Evolutionary conservation across 1,140 invertebrate genomes (phyloP).

Genomic region (Drosophila dunni): DNA sequence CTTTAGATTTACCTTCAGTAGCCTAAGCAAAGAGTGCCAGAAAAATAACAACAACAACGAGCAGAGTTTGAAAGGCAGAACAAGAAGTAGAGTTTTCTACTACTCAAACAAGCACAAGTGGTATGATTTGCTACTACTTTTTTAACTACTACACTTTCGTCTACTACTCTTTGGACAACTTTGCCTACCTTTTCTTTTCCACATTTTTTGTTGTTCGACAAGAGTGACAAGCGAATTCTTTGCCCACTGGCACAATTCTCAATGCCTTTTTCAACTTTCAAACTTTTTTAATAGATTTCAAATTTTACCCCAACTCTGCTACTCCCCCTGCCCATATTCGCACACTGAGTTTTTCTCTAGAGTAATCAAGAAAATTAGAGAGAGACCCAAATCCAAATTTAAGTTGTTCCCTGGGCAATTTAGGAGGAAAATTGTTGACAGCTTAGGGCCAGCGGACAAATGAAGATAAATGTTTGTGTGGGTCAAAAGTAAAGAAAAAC

Average conservation of each 20-base stretch:
- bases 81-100: constrained; percentile 20
- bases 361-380: constrained; percentile 82
- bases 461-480: constrained; percentile 71
- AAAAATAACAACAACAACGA: constrained; percentile 24
- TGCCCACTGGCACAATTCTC: constrained; percentile 32
- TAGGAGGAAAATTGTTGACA: constrained; percentile 78
- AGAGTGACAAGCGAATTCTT: constrained; percentile 45
- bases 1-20: constrained; percentile 46
- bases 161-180: background rate
- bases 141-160: constrained; percentile 5
- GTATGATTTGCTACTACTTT: constrained; percentile 11
- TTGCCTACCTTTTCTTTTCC: constrained; percentile 3
- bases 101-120: background rate
- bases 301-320: constrained; percentile 43
- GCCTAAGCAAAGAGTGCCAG: background rate
- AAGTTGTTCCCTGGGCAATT: constrained; percentile 69
- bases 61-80: constrained; percentile 19
- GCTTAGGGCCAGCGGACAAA: constrained; percentile 62
- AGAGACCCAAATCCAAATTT: constrained; percentile 44
- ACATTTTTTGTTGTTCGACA: constrained; percentile 8
- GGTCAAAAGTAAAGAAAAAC: background rate
- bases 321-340: background rate
- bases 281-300: constrained; percentile 83
- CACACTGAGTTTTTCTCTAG: constrained; percentile 43
- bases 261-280: constrained; percentile 28